Evolutionary conservation across 2,888 invertebrate species (phyloP), one percentile per base, ranked within the genome.

Genomic region (Blomia tropicalis): DNA sequence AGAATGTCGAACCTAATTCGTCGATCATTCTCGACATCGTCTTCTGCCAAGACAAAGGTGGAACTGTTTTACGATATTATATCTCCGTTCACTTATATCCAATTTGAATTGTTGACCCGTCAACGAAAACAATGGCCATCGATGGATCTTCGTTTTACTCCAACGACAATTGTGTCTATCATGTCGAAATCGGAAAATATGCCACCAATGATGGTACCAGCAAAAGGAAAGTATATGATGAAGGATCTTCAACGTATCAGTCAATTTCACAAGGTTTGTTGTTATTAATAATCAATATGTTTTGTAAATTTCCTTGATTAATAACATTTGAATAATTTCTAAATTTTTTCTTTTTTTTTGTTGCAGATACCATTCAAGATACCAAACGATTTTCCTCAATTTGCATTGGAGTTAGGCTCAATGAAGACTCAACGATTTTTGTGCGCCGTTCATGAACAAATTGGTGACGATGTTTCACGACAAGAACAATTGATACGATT

Each of bases 371-470:
- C 59, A 27, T 41, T 41, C 17, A 23, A 11, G 19, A n/a, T 58
- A 27, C 43, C 23, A 5, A 11, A 14, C 2, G 25, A 36, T 17
- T 58, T 58, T 19, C 2, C 36, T 19, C n/a, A 58, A 5, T 23
- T 36, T 23, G 59, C 36, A 3, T 25, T 58, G 2, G 43, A 58
- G 22, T 23, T 23, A 27, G 3, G 14, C 2, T 22, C 43, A n/a
- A 7, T 58, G 4, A 36, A 43, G n/a, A 43, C 59, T 23, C 59
- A 53, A 29, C 47, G 59, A 25, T 58, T 58, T 27, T n/a, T 58
- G 22, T 3, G 14, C 2, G 59, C 43, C n/a, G 25, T 43, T 2
- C 22, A 58, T 1, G 32, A 32, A 43, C n/a, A 25, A 27, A 56
- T 29, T 23, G 19, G 7, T 7, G 56, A 56, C 4, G 51, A 11